These are phyloP conservation scores for Tetragnatha montana DNA, from an alignment of 2,888 invertebrate species.

Conservation along the genomic window DNA sequence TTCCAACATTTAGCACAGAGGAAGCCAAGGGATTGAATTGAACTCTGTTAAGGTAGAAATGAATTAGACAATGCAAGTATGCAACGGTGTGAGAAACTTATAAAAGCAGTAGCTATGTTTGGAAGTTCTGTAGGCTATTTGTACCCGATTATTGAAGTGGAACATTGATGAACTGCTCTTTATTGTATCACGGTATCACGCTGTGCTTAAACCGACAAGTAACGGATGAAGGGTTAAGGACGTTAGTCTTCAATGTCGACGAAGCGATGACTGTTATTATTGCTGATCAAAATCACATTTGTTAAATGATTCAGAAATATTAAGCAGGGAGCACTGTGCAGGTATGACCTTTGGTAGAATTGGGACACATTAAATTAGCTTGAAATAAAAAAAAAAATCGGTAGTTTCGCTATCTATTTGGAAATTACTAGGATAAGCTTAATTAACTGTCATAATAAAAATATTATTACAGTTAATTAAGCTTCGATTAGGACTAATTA, in stretches of 20 bases:
- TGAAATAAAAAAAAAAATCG: not conserved
- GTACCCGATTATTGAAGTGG: constrained; percentile 7
- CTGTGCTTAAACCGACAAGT: constrained; percentile 25
- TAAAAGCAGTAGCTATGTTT: not conserved
- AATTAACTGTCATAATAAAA: too few species aligned
- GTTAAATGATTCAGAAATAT: not conserved
- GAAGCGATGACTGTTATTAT: not conserved
- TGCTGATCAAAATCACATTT: not conserved
- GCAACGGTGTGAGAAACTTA: not conserved
- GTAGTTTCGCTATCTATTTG: not conserved
- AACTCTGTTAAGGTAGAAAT: not conserved
- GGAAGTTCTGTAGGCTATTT: not conserved
- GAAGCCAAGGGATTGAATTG: not conserved
- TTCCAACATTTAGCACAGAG: too few species aligned
- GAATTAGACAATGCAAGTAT: not conserved
- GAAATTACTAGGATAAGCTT: too few species aligned
- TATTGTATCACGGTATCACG: not conserved
- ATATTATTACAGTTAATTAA: too few species aligned
- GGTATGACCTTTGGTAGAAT: not conserved
- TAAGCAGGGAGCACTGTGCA: too few species aligned
- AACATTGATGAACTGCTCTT: constrained; percentile 14
- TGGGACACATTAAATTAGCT: not conserved
- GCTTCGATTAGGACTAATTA: too few species aligned
- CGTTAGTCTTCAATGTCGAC: not conserved
- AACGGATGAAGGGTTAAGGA: constrained; percentile 35